Evolutionary conservation across 2,797 vertebrate species (phyloP), one percentile per base, ranked within the genome.

Genomic region (Eulemur albifrons): DNA sequence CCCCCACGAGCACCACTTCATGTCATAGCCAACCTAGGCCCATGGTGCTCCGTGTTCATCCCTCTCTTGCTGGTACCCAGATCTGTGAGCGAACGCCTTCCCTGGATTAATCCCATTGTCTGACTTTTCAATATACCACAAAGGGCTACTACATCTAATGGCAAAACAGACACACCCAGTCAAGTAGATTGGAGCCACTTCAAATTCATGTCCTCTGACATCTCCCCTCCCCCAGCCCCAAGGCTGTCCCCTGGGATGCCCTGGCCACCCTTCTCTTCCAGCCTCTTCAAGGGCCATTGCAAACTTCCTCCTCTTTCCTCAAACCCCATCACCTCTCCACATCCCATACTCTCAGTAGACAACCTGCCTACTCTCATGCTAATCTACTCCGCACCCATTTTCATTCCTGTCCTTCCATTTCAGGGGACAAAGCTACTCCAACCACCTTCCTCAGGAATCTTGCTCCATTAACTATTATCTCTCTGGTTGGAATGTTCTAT

Each of bases 211-310:
- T 65, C 84, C 81, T 83, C 72, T 14, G 25, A 77, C 59, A 81
- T 30, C 0, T 35, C 32, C 27, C 11, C 1, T 63, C 1, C 23
- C 6, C 4, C 0, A 0, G 1, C 4, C 32, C 63, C 54, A 11
- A 23, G 0, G 4, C 52, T 54, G 38, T 40, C 63, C 57, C 50
- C 50, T 6, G 8, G 65, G 13, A 18, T 25, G 61, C 40, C 52
- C 45, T 65, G 8, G 21, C n/a, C 48, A 38, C 2, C 84, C 73
- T 81, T 90, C 61, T 25, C 30, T 54, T 70, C 17, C 11, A 10
- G 8, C 50, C 35, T 82, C 63, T 18, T 30, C 79, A 63, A 38
- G 63, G 45, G 18, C 81, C 38, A 2, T 2, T 25, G 18, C 27
- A 72, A 75, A 50, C n/a, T 10, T 15, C 54, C 2, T 4, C 15